Conservation (phyloP, 2,797 vertebrate species). For the Falco peregrinus region DNA sequence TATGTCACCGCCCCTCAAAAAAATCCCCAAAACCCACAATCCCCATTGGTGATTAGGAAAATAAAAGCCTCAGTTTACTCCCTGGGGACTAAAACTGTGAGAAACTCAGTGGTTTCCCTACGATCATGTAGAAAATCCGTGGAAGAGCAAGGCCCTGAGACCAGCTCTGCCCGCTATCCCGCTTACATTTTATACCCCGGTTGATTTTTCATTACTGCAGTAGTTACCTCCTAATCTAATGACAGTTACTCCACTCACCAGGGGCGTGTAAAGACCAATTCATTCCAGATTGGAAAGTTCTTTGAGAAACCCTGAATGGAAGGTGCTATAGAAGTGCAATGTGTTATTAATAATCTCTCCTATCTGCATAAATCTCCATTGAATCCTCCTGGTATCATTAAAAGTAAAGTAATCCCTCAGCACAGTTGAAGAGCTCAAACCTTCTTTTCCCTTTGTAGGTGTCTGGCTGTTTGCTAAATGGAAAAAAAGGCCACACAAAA, state of each 20-base stretch:
- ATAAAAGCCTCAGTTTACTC: neutral
- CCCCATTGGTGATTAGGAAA: neutral
- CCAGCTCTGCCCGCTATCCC: neutral
- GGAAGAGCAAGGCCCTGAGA: conserved; percentile 10
- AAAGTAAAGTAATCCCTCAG: conserved; percentile 62
- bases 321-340: conserved; percentile 50
- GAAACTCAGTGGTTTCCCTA: neutral
- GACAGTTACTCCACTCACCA: conserved; percentile 63
- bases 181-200: neutral
- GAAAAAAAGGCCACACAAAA: conserved; percentile 75
- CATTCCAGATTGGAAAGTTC: conserved; percentile 64
- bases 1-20: neutral
- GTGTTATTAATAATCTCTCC: conserved; percentile 57
- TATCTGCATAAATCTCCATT: conserved; percentile 67
- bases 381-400: conserved; percentile 45
- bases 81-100: neutral
- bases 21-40: rapidly evolving
- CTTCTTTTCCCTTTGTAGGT: conserved; percentile 49
- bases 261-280: conserved; percentile 68
- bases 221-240: conserved; percentile 69
- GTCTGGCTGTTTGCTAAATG: conserved; percentile 32
- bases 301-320: conserved; percentile 59
- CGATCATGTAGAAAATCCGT: neutral
- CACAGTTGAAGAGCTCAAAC: conserved; percentile 45
- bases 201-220: conserved; percentile 62